These are phyloP conservation scores for Verasper variegatus DNA, from an alignment of 2,113 vertebrate genomes.

Conservation along the genomic window DNA sequence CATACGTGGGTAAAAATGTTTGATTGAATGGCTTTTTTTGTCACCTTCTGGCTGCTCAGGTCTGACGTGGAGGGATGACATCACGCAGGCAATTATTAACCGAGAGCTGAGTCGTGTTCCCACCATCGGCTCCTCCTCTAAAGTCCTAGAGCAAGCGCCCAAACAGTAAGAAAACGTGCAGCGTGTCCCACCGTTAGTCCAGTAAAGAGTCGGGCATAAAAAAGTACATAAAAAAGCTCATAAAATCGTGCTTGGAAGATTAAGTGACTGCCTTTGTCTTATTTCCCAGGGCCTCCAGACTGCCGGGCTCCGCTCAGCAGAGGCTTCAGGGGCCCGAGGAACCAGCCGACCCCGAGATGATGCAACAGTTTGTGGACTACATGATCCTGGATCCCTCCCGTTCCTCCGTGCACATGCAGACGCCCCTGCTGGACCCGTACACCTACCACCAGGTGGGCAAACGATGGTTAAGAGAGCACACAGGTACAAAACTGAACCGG, in stretches of 20 bases:
- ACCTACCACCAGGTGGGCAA: slow-evolving; percentile 85
- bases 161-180: slow-evolving; percentile 81
- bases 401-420: slow-evolving; percentile 84
- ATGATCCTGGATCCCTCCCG: slow-evolving; percentile 83
- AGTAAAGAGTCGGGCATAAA: neutral
- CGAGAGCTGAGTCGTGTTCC: slow-evolving; percentile 92
- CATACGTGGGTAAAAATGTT: neutral
- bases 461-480: neutral
- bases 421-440: slow-evolving; percentile 86
- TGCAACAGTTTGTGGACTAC: slow-evolving; percentile 89
- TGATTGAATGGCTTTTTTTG: neutral
- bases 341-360: slow-evolving; percentile 65
- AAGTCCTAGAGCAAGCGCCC: slow-evolving; percentile 48
- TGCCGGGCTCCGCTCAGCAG: slow-evolving; percentile 18
- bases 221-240: neutral
- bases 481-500: neutral
- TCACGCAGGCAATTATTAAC: slow-evolving; percentile 90
- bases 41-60: slow-evolving; percentile 76
- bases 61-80: slow-evolving; percentile 91
- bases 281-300: slow-evolving; percentile 28
- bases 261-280: neutral
- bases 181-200: neutral
- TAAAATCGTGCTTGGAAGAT: neutral
- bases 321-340: slow-evolving; percentile 32
- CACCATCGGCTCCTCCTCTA: slow-evolving; percentile 65